Percentiles rank a stretch among this genome's conserved stretches.
phyloP scores from a whole-genome alignment of 2,113 vertebrate species.

The Alectura lathami region DNA sequence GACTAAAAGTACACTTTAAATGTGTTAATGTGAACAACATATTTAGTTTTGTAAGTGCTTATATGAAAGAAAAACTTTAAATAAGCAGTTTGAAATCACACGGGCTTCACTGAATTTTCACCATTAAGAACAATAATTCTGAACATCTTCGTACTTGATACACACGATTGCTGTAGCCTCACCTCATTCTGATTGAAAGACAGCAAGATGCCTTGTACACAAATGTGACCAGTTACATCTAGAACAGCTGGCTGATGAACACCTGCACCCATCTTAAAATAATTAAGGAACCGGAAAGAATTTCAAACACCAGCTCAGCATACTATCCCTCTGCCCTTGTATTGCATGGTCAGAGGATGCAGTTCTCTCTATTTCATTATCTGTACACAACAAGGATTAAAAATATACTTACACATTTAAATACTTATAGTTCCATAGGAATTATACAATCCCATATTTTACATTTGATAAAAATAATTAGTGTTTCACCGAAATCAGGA shows the following conservation, averaged over 20 bases:
- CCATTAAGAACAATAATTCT: background rate
- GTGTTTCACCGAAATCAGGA: background rate
- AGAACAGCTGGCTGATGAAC: background rate
- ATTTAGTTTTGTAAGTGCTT: background rate
- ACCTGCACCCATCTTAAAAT: background rate
- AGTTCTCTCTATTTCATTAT: slow-evolving; percentile 81
- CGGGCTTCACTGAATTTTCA: background rate
- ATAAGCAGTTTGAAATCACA: background rate
- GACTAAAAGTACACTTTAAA: background rate
- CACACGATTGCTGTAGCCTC: background rate
- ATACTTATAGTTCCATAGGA: background rate
- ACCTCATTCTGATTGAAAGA: background rate
- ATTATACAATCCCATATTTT: background rate
- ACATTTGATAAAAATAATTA: background rate
- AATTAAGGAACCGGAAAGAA: background rate
- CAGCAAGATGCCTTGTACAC: background rate
- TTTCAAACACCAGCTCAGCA: slow-evolving; percentile 78
- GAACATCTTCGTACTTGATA: background rate
- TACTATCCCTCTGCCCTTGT: slow-evolving; percentile 81
- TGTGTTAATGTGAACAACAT: background rate
- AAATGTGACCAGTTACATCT: background rate
- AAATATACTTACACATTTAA: background rate
- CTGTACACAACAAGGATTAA: slow-evolving; percentile 78
- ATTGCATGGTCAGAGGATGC: slow-evolving; percentile 79
- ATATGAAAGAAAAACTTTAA: background rate